Evolutionary conservation across 1,140 invertebrate genomes (phyloP), one percentile per base, ranked within the genome.

Genomic region (Mactra quadrangularis): DNA sequence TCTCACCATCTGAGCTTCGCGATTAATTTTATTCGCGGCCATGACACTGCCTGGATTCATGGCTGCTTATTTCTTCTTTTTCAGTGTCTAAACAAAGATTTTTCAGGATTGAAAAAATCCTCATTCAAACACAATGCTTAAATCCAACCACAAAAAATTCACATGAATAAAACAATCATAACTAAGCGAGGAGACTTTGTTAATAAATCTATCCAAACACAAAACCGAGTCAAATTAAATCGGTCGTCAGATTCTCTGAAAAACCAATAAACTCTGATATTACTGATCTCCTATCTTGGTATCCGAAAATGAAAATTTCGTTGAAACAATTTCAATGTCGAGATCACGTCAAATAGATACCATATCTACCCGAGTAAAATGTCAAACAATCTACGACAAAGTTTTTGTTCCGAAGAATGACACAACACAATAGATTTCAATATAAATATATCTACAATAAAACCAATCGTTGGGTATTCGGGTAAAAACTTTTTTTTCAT

Each of bases 1-100:
- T 72, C 83, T 83, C 68, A 85, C 83, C 83, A 85, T 83, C 62
- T 85, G 83, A 62, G 76, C 52, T 47, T 87, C 83, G 0, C 83
- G 78, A 71, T 85, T 79, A n/a, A 82, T 74, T 64, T 85, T 85
- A 29, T 66, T 52, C 9, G 78, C 75, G 31, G 72, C 66, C 25
- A 25, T 75, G 38, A 41, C 15, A 7, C 15, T 41, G 6, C 38
- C 41, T 22, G 74, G 47, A 47, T 55, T 84, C 38, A 2, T 62
- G 22, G 29, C 45, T 22, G 7, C 33, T 59, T 13, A 45, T n/a
- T n/a, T 35, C 38, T 59, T 68, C 47, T 33, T 33, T 52, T 29
- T 38, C 27, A n/a, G 29, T n/a, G 15, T 17, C 25, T 13, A 53
- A 45, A 27, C 22, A 53, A 72, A 52, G 25, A 29, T 22, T 31